phyloP scores from a whole-genome alignment of 2,113 vertebrate genomes.

The Menura novaehollandiae region DNA sequence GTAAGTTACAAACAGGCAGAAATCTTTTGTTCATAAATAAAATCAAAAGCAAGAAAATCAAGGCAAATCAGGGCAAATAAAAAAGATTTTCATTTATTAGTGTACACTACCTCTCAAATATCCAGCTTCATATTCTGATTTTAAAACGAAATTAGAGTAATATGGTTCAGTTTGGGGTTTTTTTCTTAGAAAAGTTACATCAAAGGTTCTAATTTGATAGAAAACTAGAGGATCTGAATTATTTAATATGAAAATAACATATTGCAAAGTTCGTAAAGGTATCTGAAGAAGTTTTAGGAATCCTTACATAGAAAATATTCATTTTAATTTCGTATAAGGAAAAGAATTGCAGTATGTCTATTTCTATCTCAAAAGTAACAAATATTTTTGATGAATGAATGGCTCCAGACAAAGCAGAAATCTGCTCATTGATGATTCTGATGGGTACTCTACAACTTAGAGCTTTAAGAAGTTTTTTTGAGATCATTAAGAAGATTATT shows the following conservation, averaged over 20 bases:
- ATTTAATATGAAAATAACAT: background rate
- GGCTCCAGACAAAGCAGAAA: background rate
- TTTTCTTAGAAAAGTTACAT: background rate
- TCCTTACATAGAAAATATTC: background rate
- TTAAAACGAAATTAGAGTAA: background rate
- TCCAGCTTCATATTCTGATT: background rate
- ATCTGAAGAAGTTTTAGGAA: background rate
- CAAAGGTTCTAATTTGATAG: background rate
- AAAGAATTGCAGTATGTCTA: background rate
- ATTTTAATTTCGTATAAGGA: background rate
- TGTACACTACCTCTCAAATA: background rate
- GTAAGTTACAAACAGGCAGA: background rate
- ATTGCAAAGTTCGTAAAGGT: background rate
- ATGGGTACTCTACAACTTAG: background rate
- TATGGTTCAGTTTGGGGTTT: fast-evolving
- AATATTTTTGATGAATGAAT: background rate
- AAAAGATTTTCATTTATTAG: background rate
- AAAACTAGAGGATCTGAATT: background rate
- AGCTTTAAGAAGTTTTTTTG: background rate
- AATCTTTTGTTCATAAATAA: background rate
- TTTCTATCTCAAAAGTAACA: background rate
- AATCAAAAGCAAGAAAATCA: background rate
- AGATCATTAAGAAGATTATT: background rate
- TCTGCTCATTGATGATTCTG: background rate
- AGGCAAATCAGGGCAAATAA: background rate